Evolutionary conservation across 2,797 vertebrate species (phyloP), one percentile per base, ranked within the genome.

Genomic region (Eulemur coronatus): DNA sequence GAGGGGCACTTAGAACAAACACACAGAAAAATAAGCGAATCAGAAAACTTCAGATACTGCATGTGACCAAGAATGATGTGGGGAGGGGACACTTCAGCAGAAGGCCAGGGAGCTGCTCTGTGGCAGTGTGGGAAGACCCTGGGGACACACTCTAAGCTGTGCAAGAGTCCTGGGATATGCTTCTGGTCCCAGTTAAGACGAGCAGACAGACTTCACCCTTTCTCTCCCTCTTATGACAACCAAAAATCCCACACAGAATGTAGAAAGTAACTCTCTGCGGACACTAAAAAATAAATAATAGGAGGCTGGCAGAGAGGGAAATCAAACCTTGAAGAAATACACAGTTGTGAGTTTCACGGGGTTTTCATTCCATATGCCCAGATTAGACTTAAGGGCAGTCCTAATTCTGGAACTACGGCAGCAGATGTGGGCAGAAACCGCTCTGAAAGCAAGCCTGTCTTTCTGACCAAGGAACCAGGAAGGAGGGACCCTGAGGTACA

Each of bases 21-120:
- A 69, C 15, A 5, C 0, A 13, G 73, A 1, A 10, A 59, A 55
- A 28, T 2, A 33, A 43, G 46, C 15, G 2, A 38, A 11, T n/a
- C 4, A 0, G 5, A 2, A 0, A 10, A 63, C 33, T 35, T 24
- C 72, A 69, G 78, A 35, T 0, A 8, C 61, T 33, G 28, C 10
- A n/a, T 7, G 30, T 61, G 72, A n/a, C 82, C 2, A 1, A 24
- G 88, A 28, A n/a, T 1, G 38, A 46, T 0, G 52, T 26, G 14
- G 28, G 52, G 15, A 2, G 10, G 30, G 81, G 50, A 7, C 1
- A 5, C 13, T 9, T n/a, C 4, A 5, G 61, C 67, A 28, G 24
- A 57, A 48, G 69, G 48, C 30, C 28, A 4, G 69, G 75, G 48
- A 26, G 81, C 1, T 0, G 26, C 81, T 41, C 80, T 14, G 2